A percentile compares a stretch with the other conserved stretches of the same genome.
phyloP scores from a whole-genome alignment of 2,888 invertebrate species.

The Cheilosia pagana region DNA sequence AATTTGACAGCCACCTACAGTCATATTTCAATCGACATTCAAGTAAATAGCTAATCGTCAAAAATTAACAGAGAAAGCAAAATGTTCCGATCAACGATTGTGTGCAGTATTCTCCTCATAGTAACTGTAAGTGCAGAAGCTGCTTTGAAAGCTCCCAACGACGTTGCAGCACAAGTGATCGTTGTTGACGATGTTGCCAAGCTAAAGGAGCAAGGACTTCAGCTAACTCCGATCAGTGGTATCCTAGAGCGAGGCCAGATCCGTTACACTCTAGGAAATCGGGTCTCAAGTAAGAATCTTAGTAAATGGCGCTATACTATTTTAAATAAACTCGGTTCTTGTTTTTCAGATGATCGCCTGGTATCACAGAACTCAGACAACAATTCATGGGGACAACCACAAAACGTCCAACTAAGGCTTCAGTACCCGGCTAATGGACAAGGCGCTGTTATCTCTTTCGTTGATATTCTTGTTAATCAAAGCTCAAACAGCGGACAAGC shows the following conservation, averaged over 20 bases:
- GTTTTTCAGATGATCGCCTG: slow-evolving; percentile 65
- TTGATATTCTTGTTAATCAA: slow-evolving; percentile 76
- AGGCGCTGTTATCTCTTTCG: slow-evolving; percentile 73
- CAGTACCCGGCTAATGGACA: slow-evolving; percentile 69
- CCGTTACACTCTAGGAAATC: slow-evolving; percentile 58
- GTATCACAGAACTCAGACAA: slow-evolving; percentile 65
- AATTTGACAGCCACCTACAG: neutral
- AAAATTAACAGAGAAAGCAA: neutral
- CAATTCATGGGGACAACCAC: slow-evolving; percentile 49
- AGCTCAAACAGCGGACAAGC: slow-evolving; percentile 75
- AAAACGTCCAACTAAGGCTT: slow-evolving; percentile 68
- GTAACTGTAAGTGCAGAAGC: neutral
- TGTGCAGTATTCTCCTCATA: slow-evolving; percentile 15
- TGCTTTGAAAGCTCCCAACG: neutral
- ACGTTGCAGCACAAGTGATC: slow-evolving; percentile 1
- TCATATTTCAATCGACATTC: neutral
- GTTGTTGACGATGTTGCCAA: slow-evolving; percentile 21
- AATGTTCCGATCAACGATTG: slow-evolving; percentile 29
- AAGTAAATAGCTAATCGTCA: neutral
- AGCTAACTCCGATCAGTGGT: slow-evolving; percentile 20
- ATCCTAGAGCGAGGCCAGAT: slow-evolving; percentile 9
- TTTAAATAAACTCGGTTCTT: neutral
- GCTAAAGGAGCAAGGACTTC: neutral
- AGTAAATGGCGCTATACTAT: neutral
- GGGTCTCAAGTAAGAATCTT: slow-evolving; percentile 36